Base-by-base conservation (phyloP, 2,797 vertebrate species). In the Halcyon chelicuti region DNA sequence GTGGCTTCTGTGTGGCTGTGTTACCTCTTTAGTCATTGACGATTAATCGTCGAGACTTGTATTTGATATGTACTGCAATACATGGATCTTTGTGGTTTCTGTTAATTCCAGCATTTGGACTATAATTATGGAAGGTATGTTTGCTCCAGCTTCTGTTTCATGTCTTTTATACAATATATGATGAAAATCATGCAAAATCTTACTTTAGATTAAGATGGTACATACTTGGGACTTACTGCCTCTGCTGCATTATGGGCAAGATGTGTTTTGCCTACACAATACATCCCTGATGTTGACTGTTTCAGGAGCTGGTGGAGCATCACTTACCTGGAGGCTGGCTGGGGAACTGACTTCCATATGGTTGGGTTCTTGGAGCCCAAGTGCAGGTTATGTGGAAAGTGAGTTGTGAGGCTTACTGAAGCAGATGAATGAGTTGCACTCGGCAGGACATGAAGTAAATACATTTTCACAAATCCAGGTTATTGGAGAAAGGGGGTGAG, bases 401-500 rank as follows among this genome's bases (percentile, higher is more conserved):
- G 42, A 47, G 51, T 65, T 4, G 3, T 47, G 83, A 72, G 68
- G 44, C 14, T 89, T 61, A 76, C 42, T 1, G 6, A 67, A 90
- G 33, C 55, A 71, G 31, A 28, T 52, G 54, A 86, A 49, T 46
- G 75, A 78, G 44, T 73, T 88, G 21, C 22, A 42, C 31, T 81
- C 79, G 71, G 83, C 93, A 84, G 93, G 62, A 86, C 20, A 49
- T 49, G 71, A 80, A 90, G 22, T 58, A 91, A 86, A 82, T 80
- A 81, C 31, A 23, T 97, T 71, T 86, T 67, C 33, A 95, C 26
- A 86, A 78, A 75, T 80, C 47, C 88, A 93, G 89, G 74, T 94
- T 94, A 62, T 87, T 82, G 96, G 95, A 97, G 97, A 97, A 97
- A 96, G 96, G 96, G 96, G 95, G 88, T 95, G 92, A 97, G 96